Evolutionary conservation across 2,113 vertebrate species (phyloP), one percentile per base, ranked within the genome.

Genomic region (Parus major): DNA sequence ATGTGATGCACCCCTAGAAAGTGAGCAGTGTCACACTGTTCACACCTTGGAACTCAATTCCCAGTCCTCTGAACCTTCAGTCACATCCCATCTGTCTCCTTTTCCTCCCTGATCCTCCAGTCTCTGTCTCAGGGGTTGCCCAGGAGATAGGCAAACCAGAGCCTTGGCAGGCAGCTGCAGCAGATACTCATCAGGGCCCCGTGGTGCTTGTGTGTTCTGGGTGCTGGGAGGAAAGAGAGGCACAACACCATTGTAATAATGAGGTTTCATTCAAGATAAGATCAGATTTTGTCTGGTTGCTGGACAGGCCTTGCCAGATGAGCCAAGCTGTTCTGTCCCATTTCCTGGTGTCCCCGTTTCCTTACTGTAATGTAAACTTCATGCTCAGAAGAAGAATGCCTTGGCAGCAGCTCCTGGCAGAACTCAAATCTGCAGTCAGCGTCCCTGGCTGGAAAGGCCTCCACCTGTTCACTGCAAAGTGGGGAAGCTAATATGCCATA

Each of bases 191-290:
- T 82, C 78, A 22, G 52, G 9, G 52, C 41, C 60, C 2, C 3
- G 22, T 0, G 5, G 35, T 7, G 3, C 31, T 53, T 23, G 29
- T 35, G n/a, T 3, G 2, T 28, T 60, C 47, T 8, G 27, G 16
- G 6, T 22, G 49, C 76, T 60, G 16, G 0, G 20, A 65, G 82
- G 82, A 86, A 91, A 82, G 56, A 73, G 64, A 50, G 55, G 61
- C 27, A 8, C 72, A 39, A 5, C 28, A 11, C 46, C 18, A 18
- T 53, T 41, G n/a, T 18, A 81, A 59, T 86, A 70, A 66, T 5
- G 68, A 93, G 92, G 39, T 36, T 86, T 81, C 76, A 78, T 93
- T 93, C 59, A 27, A 88, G 94, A 92, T 93, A 93, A 56, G 55
- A 88, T 94, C 91, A 47, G 71, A 17, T 63, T 81, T 86, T 88